These are phyloP conservation scores for Clostera curtula DNA, from an alignment of 2,888 invertebrate genomes.

Conservation along the genomic window DNA sequence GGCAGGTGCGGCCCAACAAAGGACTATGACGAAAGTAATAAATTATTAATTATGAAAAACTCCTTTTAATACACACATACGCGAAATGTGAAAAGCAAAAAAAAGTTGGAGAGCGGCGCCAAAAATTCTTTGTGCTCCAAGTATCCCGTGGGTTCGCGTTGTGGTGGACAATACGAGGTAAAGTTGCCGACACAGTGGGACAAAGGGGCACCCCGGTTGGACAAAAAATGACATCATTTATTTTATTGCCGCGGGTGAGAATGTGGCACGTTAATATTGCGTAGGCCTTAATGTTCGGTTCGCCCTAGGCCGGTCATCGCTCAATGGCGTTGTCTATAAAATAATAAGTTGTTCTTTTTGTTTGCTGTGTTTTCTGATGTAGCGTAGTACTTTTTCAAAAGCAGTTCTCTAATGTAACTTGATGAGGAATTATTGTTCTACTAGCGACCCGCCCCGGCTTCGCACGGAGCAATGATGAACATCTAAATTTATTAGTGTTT, in stretches of 20 bases:
- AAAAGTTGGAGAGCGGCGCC: constrained; percentile 62
- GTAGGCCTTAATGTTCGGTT: constrained; percentile 61
- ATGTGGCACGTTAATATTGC: constrained; percentile 69
- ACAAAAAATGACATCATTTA: constrained; percentile 75
- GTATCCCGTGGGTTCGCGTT: constrained; percentile 56
- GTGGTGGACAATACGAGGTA: constrained; percentile 44
- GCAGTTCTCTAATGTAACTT: no score
- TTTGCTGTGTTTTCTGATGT: no score
- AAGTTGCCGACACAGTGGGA: constrained; percentile 54
- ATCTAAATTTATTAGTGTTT: no score
- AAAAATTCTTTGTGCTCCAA: constrained; percentile 61
- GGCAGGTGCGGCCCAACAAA: constrained; percentile 57
- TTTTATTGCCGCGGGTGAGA: constrained; percentile 72
- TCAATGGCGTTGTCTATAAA: constrained; percentile 31
- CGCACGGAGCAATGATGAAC: no score
- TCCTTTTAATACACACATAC: constrained; percentile 46
- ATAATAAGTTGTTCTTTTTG: no score
- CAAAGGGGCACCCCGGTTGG: constrained; percentile 57
- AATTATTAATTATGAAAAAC: constrained; percentile 73
- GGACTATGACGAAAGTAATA: constrained; percentile 59
- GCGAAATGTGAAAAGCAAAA: constrained; percentile 48
- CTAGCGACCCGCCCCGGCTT: no score
- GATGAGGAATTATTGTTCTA: no score
- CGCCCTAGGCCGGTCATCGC: constrained; percentile 62
- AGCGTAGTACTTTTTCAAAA: no score